phyloP scores from a whole-genome alignment of 2,797 vertebrate genomes.

The Scomberomorus guttatus region DNA sequence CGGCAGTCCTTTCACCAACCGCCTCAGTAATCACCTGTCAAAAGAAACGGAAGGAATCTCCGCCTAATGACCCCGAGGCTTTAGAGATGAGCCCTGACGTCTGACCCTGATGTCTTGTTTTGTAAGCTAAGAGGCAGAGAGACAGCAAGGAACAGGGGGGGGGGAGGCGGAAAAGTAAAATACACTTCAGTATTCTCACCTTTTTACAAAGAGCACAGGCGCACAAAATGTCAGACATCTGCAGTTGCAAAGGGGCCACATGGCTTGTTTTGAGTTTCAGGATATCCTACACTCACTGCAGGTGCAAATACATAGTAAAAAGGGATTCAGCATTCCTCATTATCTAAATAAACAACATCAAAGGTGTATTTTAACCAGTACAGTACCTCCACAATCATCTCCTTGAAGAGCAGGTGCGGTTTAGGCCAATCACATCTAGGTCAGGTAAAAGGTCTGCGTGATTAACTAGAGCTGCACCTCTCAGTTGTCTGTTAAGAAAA shows the following conservation, averaged over 20 bases:
- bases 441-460: constrained; percentile 47
- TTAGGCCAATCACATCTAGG: neutral
- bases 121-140: constrained; percentile 69
- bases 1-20: constrained; percentile 52
- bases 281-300: constrained; percentile 83
- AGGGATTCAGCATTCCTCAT: constrained; percentile 28
- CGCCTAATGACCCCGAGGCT: constrained; percentile 65
- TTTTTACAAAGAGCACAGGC: constrained; percentile 28
- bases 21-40: constrained; percentile 74
- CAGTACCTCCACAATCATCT: neutral
- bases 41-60: constrained; percentile 73
- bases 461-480: constrained; percentile 52
- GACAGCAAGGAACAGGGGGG: neutral
- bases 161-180: constrained; percentile 15
- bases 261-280: constrained; percentile 81
- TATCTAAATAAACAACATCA: constrained; percentile 58
- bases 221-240: constrained; percentile 62
- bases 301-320: constrained; percentile 73
- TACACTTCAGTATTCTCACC: constrained; percentile 29
- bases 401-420: constrained; percentile 1
- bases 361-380: constrained; percentile 21
- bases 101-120: constrained; percentile 75
- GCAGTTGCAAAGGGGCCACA: constrained; percentile 58
- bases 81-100: constrained; percentile 50
- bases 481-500: constrained; percentile 71